Evolutionary conservation across 2,113 vertebrate species (phyloP).

Genomic region (Atractosteus spatula): DNA sequence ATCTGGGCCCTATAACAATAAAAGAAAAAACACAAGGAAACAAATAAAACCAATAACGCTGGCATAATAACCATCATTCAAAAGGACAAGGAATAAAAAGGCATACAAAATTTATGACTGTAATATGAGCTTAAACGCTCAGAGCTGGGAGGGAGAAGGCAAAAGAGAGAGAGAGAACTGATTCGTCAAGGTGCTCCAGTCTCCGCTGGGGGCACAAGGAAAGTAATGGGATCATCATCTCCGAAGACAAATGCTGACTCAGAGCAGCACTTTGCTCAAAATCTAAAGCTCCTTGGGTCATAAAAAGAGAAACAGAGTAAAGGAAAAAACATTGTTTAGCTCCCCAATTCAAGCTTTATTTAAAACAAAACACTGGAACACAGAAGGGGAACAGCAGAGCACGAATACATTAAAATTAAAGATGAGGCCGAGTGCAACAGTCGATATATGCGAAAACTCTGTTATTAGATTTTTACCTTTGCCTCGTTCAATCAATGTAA

Average conservation of each 20-base stretch:
- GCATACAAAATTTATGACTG: neutral
- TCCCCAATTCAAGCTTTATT: too few species aligned
- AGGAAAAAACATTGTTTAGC: too few species aligned
- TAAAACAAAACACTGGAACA: too few species aligned
- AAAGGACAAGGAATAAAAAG: neutral
- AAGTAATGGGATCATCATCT: neutral
- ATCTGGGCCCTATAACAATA: constrained; percentile 78
- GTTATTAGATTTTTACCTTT: too few species aligned
- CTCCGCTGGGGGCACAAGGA: neutral
- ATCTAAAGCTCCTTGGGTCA: neutral
- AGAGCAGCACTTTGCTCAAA: too few species aligned
- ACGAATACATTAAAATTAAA: too few species aligned
- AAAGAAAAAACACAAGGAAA: neutral
- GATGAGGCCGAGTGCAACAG: too few species aligned
- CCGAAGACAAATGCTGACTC: neutral
- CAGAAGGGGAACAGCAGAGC: too few species aligned
- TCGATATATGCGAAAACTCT: too few species aligned
- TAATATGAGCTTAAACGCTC: constrained; percentile 2
- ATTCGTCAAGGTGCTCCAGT: neutral
- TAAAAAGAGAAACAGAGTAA: neutral
- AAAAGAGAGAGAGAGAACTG: too few species aligned
- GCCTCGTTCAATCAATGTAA: too few species aligned
- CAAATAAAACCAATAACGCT: neutral
- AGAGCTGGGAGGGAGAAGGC: neutral
- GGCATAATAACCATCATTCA: neutral